Evolutionary conservation across 2,797 vertebrate genomes (phyloP).

Genomic region (Spondyliosoma cantharus): DNA sequence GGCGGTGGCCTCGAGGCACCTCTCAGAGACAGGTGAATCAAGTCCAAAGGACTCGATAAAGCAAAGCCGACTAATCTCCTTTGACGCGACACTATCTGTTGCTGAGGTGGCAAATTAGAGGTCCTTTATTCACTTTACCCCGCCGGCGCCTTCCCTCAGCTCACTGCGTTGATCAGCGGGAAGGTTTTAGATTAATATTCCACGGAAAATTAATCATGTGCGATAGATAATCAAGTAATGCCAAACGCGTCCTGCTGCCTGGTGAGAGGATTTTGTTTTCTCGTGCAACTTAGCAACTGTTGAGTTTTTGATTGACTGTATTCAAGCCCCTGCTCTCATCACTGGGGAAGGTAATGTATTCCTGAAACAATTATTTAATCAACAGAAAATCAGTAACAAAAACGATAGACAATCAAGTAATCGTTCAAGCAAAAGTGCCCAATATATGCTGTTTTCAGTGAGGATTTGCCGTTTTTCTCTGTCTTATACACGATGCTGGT

Average conservation of each 20-base stretch:
- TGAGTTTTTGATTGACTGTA: no score
- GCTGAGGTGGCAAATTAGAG: constrained; percentile 61
- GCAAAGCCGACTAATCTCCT: constrained; percentile 67
- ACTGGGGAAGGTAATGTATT: no score
- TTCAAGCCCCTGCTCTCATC: no score
- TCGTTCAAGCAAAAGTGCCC: background rate
- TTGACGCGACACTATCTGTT: constrained; percentile 54
- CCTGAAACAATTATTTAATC: no score
- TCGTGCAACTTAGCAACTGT: no score
- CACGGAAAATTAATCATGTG: background rate
- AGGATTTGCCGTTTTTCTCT: background rate
- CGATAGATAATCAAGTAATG: background rate
- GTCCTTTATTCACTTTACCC: constrained; percentile 15
- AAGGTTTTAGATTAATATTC: background rate
- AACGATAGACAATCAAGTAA: no score
- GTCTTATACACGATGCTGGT: background rate
- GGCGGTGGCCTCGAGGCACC: constrained; percentile 55
- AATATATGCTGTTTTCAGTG: background rate
- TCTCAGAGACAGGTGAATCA: constrained; percentile 65
- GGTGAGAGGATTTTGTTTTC: no score
- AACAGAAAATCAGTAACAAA: no score
- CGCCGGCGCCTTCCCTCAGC: background rate
- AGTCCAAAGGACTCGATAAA: constrained; percentile 62
- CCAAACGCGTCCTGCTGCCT: no score
- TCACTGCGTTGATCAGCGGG: background rate